These are phyloP conservation scores for Rhizoglyphus robini DNA, from an alignment of 1,140 invertebrate genomes.

Conservation along the genomic window DNA sequence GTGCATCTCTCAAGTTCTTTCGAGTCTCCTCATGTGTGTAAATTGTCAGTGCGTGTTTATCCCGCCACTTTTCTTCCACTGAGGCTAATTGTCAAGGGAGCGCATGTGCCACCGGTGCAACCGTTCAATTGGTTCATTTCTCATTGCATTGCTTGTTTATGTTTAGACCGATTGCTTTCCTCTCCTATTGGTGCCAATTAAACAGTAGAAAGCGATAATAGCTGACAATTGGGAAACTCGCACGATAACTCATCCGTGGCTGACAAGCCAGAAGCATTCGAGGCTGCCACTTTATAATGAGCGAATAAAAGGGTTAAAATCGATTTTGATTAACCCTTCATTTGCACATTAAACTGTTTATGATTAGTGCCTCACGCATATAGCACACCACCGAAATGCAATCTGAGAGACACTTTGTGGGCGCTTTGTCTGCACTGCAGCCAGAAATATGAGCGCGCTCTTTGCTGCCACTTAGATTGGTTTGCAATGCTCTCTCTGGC, in stretches of 20 bases:
- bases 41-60: conserved; percentile 13
- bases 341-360: conserved; percentile 3
- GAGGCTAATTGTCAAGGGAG: conserved; percentile 8
- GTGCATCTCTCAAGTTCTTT: conserved; percentile 3
- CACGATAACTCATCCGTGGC: conserved; percentile 2
- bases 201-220: background rate
- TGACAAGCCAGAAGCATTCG: background rate
- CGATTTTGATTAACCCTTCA: conserved; percentile 15
- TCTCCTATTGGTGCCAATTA: background rate
- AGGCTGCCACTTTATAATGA: background rate
- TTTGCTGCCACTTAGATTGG: no score
- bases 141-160: conserved; percentile 6
- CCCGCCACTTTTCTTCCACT: background rate
- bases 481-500: no score
- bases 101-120: background rate
- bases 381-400: no score
- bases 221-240: background rate
- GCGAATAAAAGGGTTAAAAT: conserved; percentile 12
- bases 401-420: no score
- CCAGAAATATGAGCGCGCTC: no score
- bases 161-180: background rate
- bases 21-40: conserved; percentile 2
- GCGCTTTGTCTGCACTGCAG: no score
- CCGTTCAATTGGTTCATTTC: background rate
- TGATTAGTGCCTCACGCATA: background rate